A percentile compares a stretch with the other conserved stretches of the same genome.
phyloP scores from a whole-genome alignment of 2,888 invertebrate species.

The Flabesymbios commensalis region DNA sequence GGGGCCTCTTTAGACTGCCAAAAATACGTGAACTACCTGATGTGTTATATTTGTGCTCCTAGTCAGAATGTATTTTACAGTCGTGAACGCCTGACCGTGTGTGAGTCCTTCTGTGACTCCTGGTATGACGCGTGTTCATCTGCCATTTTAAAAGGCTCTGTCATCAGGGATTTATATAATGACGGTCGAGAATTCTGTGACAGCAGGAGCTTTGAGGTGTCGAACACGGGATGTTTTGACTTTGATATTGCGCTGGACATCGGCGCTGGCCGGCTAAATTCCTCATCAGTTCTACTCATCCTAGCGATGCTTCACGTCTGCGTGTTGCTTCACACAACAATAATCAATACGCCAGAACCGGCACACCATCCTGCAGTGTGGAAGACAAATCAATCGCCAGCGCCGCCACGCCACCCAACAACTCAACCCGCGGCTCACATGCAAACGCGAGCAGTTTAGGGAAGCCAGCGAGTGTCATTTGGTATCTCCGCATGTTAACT shows the following conservation, averaged over 20 bases:
- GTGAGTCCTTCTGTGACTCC: conserved; percentile 58
- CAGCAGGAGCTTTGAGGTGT: conserved; percentile 55
- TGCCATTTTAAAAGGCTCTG: conserved; percentile 59
- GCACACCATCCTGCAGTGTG: too few relatives aligned
- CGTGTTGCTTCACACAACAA: too few relatives aligned
- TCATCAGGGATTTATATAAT: conserved; percentile 52
- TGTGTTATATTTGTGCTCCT: conserved; percentile 62
- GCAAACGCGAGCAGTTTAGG: too few relatives aligned
- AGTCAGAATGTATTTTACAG: conserved; percentile 57
- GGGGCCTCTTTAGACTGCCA: conserved; percentile 59
- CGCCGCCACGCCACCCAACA: too few relatives aligned
- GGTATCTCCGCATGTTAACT: too few relatives aligned
- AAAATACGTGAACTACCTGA: conserved; percentile 59
- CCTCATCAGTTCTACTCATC: too few relatives aligned
- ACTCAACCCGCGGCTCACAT: too few relatives aligned
- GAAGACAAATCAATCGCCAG: too few relatives aligned
- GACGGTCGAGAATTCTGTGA: conserved; percentile 56
- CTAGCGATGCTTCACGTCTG: too few relatives aligned
- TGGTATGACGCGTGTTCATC: conserved; percentile 57
- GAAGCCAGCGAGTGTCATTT: too few relatives aligned
- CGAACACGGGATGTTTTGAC: conserved; percentile 48
- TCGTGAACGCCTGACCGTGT: conserved; percentile 57
- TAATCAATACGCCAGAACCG: too few relatives aligned
- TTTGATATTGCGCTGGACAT: conserved; percentile 35
- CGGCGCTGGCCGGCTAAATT: background rate